A percentile compares a stretch with the other conserved stretches of the same genome.
Evolutionary conservation across 2,888 invertebrate genomes (phyloP).

Genomic region (Callinectes sapidus): DNA sequence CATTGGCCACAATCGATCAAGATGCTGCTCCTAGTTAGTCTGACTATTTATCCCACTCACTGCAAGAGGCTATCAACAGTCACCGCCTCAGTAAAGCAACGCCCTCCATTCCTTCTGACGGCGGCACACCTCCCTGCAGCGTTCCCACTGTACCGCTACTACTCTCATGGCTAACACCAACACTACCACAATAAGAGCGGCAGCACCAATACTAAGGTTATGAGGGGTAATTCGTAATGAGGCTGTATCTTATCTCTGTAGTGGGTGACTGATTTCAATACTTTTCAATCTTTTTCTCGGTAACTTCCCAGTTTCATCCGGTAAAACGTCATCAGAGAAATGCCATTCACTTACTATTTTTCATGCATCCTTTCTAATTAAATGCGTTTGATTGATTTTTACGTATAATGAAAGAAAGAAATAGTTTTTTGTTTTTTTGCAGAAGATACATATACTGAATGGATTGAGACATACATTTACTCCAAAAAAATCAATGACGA

Average conservation of each 20-base stretch:
- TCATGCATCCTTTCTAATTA: no score
- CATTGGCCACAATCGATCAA: conserved; percentile 18
- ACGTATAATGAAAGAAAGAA: no score
- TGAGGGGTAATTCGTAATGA: background rate
- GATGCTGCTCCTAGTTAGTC: conserved; percentile 11
- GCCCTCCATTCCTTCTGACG: background rate
- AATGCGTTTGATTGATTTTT: no score
- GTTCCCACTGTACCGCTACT: background rate
- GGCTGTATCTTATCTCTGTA: background rate
- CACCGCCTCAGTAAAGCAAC: conserved; percentile 18
- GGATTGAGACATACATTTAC: no score
- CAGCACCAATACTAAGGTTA: background rate
- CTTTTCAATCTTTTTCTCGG: background rate
- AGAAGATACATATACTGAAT: no score
- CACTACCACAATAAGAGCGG: background rate
- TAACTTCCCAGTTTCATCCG: no score
- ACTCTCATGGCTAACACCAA: background rate
- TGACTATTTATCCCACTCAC: conserved; percentile 27
- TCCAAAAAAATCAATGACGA: no score
- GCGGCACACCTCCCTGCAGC: background rate
- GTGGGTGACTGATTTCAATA: background rate
- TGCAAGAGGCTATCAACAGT: conserved; percentile 2
- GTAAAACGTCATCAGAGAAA: no score
- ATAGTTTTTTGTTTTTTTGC: no score
- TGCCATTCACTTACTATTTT: no score